Conservation (phyloP, 2,888 invertebrate genomes). For the Aelia acuminata region DNA sequence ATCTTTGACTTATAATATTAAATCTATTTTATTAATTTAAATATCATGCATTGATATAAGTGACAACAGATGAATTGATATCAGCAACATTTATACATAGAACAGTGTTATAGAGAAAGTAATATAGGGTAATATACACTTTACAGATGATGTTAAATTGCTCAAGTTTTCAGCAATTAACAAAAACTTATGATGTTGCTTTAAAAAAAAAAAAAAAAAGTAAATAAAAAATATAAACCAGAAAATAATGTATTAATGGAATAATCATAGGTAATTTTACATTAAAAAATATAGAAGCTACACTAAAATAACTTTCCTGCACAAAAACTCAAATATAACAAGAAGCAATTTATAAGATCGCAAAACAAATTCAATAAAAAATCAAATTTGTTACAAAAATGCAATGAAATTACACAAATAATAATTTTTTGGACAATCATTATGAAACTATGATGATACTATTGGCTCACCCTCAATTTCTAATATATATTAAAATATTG, state of each 20-base stretch:
- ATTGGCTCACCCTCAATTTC: conserved; percentile 9
- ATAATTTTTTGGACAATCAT: not conserved
- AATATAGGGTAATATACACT: not conserved
- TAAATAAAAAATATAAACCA: no score
- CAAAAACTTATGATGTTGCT: not conserved
- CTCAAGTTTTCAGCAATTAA: not conserved
- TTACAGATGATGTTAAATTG: not conserved
- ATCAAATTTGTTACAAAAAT: not conserved
- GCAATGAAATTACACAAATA: not conserved
- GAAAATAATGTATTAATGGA: not conserved
- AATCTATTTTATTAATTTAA: not conserved
- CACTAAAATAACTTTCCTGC: not conserved
- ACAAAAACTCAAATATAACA: not conserved
- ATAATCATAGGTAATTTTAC: not conserved
- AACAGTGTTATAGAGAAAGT: not conserved
- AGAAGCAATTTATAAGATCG: not conserved
- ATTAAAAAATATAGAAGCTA: not conserved
- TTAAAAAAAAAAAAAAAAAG: no score
- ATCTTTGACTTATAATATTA: not conserved
- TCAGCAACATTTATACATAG: not conserved
- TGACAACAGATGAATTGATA: no score
- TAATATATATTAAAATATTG: not conserved
- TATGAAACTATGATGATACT: not conserved
- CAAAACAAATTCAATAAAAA: not conserved
- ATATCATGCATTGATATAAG: not conserved